These are phyloP conservation scores for Rhynchotus rufescens DNA, from an alignment of 2,797 vertebrate species.

Conservation along the genomic window DNA sequence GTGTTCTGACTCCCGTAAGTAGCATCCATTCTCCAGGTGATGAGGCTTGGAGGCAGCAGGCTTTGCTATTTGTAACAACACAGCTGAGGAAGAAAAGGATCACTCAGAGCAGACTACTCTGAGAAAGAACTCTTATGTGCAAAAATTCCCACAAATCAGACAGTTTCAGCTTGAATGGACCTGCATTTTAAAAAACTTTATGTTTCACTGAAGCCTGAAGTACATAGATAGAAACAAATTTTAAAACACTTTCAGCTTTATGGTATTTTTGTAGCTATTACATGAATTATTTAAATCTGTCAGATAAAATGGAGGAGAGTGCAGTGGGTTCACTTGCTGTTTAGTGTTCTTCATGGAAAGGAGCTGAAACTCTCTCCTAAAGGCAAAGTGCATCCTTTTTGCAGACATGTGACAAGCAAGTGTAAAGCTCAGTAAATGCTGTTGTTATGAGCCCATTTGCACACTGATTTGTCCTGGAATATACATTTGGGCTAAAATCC, in stretches of 20 bases:
- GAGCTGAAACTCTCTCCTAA: neutral
- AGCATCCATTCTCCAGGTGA: neutral
- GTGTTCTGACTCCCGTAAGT: neutral
- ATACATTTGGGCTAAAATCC: neutral
- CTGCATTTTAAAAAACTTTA: neutral
- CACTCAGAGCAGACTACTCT: neutral
- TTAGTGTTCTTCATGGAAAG: neutral
- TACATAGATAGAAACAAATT: conserved; percentile 58
- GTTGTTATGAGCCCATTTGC: neutral
- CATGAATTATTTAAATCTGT: conserved; percentile 68
- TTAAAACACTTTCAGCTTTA: conserved; percentile 38
- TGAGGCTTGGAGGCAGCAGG: neutral
- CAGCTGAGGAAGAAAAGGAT: neutral
- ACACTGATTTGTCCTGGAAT: neutral
- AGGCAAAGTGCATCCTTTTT: neutral
- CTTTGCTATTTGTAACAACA: conserved; percentile 27
- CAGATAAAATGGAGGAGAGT: conserved; percentile 41
- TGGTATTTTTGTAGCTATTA: conserved; percentile 31
- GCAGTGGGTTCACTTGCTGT: conserved; percentile 38
- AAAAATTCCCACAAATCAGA: neutral
- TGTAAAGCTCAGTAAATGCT: neutral
- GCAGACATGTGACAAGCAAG: accelerated
- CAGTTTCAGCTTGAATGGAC: conserved; percentile 46
- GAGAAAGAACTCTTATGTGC: neutral
- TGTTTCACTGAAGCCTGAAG: conserved; percentile 44